Percentiles rank a stretch among this genome's conserved stretches.
These are phyloP conservation scores for Plestiodon gilberti DNA, from an alignment of 2,113 vertebrate species.

Conservation along the genomic window DNA sequence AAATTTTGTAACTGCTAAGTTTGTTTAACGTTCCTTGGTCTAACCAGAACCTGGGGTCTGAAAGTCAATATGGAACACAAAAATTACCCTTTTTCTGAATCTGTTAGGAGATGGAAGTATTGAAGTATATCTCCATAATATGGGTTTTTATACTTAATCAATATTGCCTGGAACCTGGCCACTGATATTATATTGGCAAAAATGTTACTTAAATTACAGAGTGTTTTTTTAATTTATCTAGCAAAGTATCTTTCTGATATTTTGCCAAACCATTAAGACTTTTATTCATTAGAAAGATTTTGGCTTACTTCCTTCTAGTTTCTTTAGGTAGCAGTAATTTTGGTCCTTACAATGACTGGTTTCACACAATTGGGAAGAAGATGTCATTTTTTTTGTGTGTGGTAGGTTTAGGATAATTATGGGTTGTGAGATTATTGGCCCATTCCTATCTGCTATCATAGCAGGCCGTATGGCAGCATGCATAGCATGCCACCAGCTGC, in stretches of 20 bases:
- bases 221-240: conserved; percentile 26
- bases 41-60: conserved; percentile 29
- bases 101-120: conserved; percentile 51
- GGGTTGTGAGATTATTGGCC: background rate
- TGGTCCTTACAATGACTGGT: background rate
- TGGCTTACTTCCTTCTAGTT: background rate
- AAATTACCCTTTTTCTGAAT: conserved; percentile 60
- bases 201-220: conserved; percentile 45
- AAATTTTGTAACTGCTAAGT: conserved; percentile 31
- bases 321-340: conserved; percentile 23
- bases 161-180: conserved; percentile 52
- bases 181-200: conserved; percentile 46
- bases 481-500: too few relatives aligned
- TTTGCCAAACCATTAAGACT: conserved; percentile 3
- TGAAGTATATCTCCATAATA: conserved; percentile 54
- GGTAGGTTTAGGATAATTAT: background rate
- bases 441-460: too few relatives aligned
- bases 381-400: conserved; percentile 10
- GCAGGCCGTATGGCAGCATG: too few relatives aligned
- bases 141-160: conserved; percentile 55
- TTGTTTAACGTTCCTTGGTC: conserved; percentile 23
- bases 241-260: conserved; percentile 39
- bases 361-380: background rate
- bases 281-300: conserved; percentile 26
- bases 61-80: conserved; percentile 61